A percentile compares a stretch with the other conserved stretches of the same genome.
These are phyloP conservation scores for rat (Rattus norvegicus) DNA, from an alignment of 2,113 vertebrate species.

Conservation along the genomic window GRCr8 NC_086031.1:70146501-70147000, in stretches of 20 bases:
- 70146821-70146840: neutral
- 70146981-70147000: too few species aligned
- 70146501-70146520: neutral
- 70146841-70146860: neutral
- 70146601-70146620: neutral
- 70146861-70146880: neutral
- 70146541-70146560: neutral
- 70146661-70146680: neutral
- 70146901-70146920: neutral
- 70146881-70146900: neutral
- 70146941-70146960: neutral
- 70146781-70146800: neutral
- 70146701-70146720: constrained; percentile 27
- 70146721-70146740: neutral
- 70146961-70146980: neutral
- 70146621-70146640: neutral
- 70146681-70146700: neutral
- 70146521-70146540: neutral
- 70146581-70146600: neutral
- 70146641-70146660: neutral
- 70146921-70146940: neutral
- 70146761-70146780: neutral
- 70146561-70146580: neutral
- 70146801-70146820: neutral
- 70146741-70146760: neutral